These are phyloP conservation scores for Philotrypesis tridentata DNA, from an alignment of 1,140 invertebrate species.

Conservation along the genomic window DNA sequence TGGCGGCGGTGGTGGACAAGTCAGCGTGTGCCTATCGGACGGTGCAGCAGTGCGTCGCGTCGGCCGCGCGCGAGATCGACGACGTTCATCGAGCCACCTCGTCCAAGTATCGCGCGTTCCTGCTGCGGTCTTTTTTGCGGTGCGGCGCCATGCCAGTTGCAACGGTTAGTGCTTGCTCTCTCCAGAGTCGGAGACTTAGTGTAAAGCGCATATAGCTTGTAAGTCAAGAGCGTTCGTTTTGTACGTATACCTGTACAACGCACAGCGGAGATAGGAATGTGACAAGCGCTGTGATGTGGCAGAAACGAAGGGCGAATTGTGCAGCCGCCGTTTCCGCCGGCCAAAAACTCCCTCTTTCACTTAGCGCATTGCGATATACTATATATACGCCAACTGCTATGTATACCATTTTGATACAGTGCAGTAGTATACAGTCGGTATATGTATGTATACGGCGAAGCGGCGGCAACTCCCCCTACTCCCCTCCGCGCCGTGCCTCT, in stretches of 20 bases:
- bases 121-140: slow-evolving; percentile 54
- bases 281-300: slow-evolving; percentile 75
- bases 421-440: neutral
- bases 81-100: neutral
- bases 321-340: slow-evolving; percentile 26
- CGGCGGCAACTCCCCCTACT: neutral
- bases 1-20: neutral
- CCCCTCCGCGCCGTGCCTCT: no score
- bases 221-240: neutral
- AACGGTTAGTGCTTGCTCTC: slow-evolving; percentile 67
- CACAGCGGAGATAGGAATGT: slow-evolving; percentile 52
- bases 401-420: no score
- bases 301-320: slow-evolving; percentile 54
- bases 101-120: neutral
- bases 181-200: neutral
- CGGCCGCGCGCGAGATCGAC: slow-evolving; percentile 2
- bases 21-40: neutral
- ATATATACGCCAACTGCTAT: neutral
- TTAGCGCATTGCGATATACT: neutral
- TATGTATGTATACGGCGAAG: no score
- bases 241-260: neutral
- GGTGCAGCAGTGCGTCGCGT: neutral
- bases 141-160: slow-evolving; percentile 72
- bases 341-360: neutral
- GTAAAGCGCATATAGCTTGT: neutral